A percentile compares a stretch with the other conserved stretches of the same genome.
Conservation (phyloP, 2,113 vertebrate species). For the Cyrtonyx montezumae region DNA sequence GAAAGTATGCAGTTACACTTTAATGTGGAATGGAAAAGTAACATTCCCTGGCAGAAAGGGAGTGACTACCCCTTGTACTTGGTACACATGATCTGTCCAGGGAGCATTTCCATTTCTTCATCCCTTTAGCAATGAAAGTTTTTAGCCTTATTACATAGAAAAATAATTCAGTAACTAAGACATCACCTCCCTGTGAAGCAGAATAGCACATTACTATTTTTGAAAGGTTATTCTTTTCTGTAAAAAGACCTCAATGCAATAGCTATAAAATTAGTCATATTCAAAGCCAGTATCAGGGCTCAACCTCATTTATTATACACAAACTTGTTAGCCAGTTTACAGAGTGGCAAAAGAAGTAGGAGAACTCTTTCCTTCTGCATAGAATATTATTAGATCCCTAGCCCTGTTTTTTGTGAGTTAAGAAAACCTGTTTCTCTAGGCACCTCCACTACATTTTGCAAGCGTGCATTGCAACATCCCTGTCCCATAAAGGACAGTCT, state of each 20-base stretch:
- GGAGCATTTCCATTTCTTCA: not conserved
- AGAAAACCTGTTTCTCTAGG: not conserved
- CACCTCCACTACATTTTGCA: not conserved
- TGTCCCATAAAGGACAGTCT: accelerated
- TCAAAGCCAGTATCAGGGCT: not conserved
- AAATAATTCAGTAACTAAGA: not conserved
- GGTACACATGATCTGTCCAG: not conserved
- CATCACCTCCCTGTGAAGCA: not conserved
- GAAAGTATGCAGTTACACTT: not conserved
- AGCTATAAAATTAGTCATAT: not conserved
- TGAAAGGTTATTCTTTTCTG: not conserved
- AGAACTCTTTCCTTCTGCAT: not conserved
- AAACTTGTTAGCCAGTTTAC: not conserved
- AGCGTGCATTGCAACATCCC: not conserved
- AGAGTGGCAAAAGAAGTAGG: not conserved
- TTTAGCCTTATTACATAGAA: not conserved
- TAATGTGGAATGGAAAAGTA: not conserved
- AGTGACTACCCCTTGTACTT: not conserved
- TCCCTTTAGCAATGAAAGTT: not conserved
- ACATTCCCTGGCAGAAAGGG: not conserved
- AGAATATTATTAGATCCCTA: not conserved
- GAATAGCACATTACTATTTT: not conserved
- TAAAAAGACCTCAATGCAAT: not conserved
- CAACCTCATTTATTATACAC: not conserved
- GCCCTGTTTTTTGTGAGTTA: accelerated